These are phyloP conservation scores for Danaus plexippus DNA, from an alignment of 1,140 invertebrate species.

Conservation along the genomic window DNA sequence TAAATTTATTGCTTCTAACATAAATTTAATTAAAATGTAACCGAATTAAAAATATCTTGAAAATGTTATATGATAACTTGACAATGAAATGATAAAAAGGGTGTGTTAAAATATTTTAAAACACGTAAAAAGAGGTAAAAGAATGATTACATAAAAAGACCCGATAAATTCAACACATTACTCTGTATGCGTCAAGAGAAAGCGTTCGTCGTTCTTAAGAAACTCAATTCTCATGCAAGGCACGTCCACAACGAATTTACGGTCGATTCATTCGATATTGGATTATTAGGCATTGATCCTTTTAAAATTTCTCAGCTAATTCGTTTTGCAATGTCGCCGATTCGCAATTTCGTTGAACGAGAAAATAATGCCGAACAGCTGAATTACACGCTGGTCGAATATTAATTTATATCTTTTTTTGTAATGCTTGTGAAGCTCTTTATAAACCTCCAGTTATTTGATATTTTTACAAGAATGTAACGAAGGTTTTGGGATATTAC, in stretches of 20 bases:
- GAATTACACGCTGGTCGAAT: constrained; percentile 24
- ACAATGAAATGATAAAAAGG: no score
- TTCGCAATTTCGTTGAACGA: constrained; percentile 35
- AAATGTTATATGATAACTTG: no score
- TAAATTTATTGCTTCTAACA: no score
- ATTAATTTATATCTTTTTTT: constrained; percentile 14
- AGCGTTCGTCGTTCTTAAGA: constrained; percentile 30
- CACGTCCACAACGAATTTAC: constrained; percentile 57
- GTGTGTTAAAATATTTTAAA: no score
- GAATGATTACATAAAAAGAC: no score
- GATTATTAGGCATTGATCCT: constrained; percentile 67
- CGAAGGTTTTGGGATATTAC: no score
- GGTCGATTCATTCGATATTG: constrained; percentile 62
- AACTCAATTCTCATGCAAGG: constrained; percentile 33
- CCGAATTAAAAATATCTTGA: no score
- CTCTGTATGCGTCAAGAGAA: constrained; percentile 18
- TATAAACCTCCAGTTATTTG: no score
- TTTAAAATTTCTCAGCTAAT: constrained; percentile 54
- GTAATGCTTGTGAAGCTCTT: constrained; percentile 3
- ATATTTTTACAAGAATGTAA: no score
- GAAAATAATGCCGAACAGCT: constrained; percentile 35
- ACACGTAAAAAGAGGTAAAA: no score
- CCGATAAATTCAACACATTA: no score
- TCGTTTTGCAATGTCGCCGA: constrained; percentile 25
- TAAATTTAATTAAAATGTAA: no score